phyloP scores from a whole-genome alignment of 2,888 invertebrate species.

The Monoplex corrugatus region DNA sequence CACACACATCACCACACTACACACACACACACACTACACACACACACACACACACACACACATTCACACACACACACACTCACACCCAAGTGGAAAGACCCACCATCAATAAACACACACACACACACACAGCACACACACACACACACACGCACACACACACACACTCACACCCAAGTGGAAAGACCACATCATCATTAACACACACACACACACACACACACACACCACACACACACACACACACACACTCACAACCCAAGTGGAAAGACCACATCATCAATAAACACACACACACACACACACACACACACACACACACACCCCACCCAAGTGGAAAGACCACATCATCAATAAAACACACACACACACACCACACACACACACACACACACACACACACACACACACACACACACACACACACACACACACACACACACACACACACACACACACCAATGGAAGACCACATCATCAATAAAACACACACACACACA shows the following conservation, averaged over 20 bases:
- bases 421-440: background rate
- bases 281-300: background rate
- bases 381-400: background rate
- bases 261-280: no score
- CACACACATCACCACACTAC: background rate
- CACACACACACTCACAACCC: background rate
- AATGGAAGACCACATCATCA: no score
- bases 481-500: no score
- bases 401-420: background rate
- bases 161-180: background rate
- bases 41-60: constrained; percentile 2
- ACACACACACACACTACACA: constrained; percentile 27
- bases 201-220: background rate
- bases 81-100: no score
- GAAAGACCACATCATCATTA: background rate
- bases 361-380: background rate
- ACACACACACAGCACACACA: no score
- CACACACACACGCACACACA: no score
- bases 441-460: background rate
- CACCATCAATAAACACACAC: no score
- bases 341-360: background rate
- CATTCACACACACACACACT: no score
- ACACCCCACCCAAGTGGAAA: no score
- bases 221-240: background rate
- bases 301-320: background rate